Conservation (phyloP, 53 echinoderm and acorn worm species). For the Antedon mediterranea region DNA sequence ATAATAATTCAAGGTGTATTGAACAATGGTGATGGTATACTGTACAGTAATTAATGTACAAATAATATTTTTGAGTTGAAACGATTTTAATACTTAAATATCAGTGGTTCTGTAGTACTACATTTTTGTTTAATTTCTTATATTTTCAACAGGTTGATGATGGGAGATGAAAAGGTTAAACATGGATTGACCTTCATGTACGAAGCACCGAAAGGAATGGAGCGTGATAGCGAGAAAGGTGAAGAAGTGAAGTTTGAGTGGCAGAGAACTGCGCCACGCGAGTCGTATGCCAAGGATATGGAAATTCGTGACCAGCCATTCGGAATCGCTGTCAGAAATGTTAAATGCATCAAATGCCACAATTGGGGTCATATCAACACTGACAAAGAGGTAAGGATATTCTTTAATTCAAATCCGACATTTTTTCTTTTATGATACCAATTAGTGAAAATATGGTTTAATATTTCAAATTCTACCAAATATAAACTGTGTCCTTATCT, state of each 20-base stretch:
- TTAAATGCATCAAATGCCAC: constrained; percentile 69
- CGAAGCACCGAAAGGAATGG: constrained; percentile 78
- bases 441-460: too few relatives aligned
- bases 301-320: constrained; percentile 45
- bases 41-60: too few relatives aligned
- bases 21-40: too few relatives aligned
- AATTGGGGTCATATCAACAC: constrained; percentile 91
- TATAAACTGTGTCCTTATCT: too few relatives aligned
- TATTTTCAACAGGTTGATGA: constrained; percentile 61
- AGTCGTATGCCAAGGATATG: constrained; percentile 38
- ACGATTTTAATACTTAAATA: too few relatives aligned
- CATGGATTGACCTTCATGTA: constrained; percentile 96
- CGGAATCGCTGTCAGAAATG: constrained; percentile 57
- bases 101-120: too few relatives aligned
- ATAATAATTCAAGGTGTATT: too few relatives aligned
- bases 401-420: background rate
- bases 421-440: too few relatives aligned
- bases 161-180: constrained; percentile 94
- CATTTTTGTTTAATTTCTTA: too few relatives aligned
- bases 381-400: constrained; percentile 68
- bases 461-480: too few relatives aligned
- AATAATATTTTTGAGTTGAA: too few relatives aligned
- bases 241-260: constrained; percentile 76
- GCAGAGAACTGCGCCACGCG: constrained; percentile 60
- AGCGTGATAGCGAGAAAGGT: constrained; percentile 29